A percentile compares a stretch with the other conserved stretches of the same genome.
Conservation (phyloP, 2,797 vertebrate species). For the Lagorchestes hirsutus region DNA sequence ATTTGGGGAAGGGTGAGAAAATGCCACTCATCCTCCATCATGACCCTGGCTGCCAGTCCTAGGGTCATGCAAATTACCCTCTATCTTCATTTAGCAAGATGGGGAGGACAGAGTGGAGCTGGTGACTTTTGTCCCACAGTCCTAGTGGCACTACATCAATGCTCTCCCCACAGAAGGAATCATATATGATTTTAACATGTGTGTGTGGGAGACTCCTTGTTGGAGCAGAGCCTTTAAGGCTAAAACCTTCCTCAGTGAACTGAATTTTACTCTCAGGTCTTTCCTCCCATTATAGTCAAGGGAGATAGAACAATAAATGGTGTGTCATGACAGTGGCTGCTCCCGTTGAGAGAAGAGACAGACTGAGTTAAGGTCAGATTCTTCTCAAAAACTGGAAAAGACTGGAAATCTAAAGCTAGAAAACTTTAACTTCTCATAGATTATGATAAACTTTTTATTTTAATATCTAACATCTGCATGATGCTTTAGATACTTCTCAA, state of each 20-base stretch:
- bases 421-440: neutral
- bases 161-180: neutral
- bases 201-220: neutral
- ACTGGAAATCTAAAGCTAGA: neutral
- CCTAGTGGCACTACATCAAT: neutral
- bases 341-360: neutral
- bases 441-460: neutral
- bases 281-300: neutral
- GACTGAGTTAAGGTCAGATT: neutral
- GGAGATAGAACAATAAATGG: neutral
- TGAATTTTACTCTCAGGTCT: neutral
- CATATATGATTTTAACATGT: neutral
- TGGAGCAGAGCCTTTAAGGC: neutral
- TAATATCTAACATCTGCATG: neutral
- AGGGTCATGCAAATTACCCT: neutral
- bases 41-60: neutral
- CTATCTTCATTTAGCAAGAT: neutral
- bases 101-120: neutral
- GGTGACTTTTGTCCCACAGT: neutral
- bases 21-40: neutral
- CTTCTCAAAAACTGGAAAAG: neutral
- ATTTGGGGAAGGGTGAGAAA: neutral
- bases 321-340: neutral
- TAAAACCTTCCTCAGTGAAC: neutral
- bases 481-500: neutral